Evolutionary conservation across 2,113 vertebrate genomes (phyloP).

Genomic region (Myodes glareolus): DNA sequence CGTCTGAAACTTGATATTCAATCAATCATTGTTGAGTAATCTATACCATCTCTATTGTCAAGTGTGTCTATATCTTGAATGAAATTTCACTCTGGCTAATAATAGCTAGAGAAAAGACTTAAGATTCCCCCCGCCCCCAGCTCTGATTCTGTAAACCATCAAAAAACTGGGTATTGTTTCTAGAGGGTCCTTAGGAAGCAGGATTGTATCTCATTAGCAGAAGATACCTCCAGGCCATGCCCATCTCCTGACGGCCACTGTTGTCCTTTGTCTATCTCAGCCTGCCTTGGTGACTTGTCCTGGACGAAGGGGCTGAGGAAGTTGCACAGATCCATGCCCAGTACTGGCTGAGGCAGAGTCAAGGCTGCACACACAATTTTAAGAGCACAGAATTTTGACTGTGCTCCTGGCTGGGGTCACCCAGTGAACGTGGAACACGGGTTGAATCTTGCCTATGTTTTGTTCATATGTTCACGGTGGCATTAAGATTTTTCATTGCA

Average conservation of each 20-base stretch:
- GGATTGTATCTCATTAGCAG: background rate
- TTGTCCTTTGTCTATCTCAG: background rate
- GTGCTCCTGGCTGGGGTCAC: background rate
- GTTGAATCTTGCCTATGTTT: background rate
- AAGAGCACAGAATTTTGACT: background rate
- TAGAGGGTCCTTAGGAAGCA: background rate
- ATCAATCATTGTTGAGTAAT: background rate
- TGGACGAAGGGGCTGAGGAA: background rate
- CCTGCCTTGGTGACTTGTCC: background rate
- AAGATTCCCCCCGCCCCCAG: background rate
- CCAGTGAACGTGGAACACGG: background rate
- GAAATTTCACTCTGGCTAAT: slow-evolving; percentile 10
- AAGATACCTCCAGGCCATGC: background rate
- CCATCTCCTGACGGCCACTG: background rate
- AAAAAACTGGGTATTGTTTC: background rate
- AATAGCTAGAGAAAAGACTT: slow-evolving; percentile 10
- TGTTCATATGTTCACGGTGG: background rate
- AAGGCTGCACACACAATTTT: background rate
- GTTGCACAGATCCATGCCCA: background rate
- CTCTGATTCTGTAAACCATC: background rate
- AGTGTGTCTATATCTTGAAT: background rate
- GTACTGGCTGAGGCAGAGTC: background rate
- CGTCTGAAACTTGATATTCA: background rate
- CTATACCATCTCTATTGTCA: background rate
- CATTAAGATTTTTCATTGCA: slow-evolving; percentile 1